Conservation (phyloP, 1,140 invertebrate species). For the Caenorhabditis remanei region DNA sequence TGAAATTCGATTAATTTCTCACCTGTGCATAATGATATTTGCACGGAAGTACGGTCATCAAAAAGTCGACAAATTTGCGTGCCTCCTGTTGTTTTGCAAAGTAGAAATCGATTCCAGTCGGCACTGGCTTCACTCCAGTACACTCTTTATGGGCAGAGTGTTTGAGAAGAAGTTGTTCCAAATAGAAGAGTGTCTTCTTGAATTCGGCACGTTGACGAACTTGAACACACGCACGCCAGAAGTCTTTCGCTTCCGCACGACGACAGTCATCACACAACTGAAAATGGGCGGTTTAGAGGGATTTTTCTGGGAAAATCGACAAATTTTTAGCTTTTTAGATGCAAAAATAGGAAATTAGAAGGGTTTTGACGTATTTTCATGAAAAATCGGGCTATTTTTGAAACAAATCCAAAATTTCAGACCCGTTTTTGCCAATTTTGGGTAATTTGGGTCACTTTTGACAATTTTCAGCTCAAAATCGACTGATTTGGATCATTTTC, state of each 20-base stretch:
- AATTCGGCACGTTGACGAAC: slow-evolving; percentile 85
- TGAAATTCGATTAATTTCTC: neutral
- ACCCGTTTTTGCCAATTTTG: too few species aligned
- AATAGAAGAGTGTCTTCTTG: slow-evolving; percentile 97
- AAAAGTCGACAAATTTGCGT: slow-evolving; percentile 94
- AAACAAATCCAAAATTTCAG: too few species aligned
- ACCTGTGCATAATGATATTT: slow-evolving; percentile 77
- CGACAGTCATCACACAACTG: slow-evolving; percentile 96
- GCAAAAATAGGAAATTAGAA: too few species aligned
- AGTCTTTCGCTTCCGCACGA: slow-evolving; percentile 95
- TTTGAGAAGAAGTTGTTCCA: slow-evolving; percentile 97
- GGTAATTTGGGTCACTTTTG: too few species aligned
- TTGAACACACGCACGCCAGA: slow-evolving; percentile 90
- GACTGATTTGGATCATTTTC: too few species aligned
- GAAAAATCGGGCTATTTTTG: too few species aligned
- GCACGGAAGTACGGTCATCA: slow-evolving; percentile 87
- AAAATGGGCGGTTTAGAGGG: too few species aligned
- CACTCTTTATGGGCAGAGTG: slow-evolving; percentile 83
- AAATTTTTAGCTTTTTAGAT: too few species aligned
- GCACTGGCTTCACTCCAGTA: slow-evolving; percentile 91
- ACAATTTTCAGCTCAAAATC: too few species aligned
- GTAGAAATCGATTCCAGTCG: slow-evolving; percentile 96
- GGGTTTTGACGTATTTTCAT: too few species aligned
- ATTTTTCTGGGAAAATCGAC: too few species aligned
- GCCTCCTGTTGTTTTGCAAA: slow-evolving; percentile 90